phyloP scores from a whole-genome alignment of 2,797 vertebrate genomes.

The Coracias cyanogaster region DNA sequence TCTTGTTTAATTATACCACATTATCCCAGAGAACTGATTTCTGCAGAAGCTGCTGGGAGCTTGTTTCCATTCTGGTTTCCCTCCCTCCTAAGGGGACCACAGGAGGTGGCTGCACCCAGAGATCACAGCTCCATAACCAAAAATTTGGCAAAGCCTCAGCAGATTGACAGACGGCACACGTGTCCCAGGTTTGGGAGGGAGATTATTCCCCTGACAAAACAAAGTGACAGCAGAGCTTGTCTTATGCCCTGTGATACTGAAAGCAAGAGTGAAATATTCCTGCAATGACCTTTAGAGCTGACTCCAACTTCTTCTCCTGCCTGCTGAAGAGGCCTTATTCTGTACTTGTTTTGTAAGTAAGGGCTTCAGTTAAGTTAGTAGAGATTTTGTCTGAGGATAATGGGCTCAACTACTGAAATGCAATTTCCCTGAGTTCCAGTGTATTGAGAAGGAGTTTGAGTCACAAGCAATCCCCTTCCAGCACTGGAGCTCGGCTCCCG shows the following conservation, averaged over 20 bases:
- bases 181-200: background rate
- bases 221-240: background rate
- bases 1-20: background rate
- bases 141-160: background rate
- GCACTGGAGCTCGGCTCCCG: rapidly evolving
- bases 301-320: background rate
- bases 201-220: background rate
- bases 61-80: background rate
- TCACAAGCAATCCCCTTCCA: background rate
- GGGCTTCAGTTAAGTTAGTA: background rate
- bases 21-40: background rate
- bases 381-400: slow-evolving; percentile 27
- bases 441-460: background rate
- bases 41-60: background rate
- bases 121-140: background rate
- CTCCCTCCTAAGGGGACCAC: background rate
- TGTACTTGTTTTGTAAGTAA: background rate
- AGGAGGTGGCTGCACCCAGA: background rate
- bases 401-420: background rate
- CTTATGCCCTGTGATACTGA: background rate
- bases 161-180: background rate
- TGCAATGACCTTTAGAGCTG: background rate
- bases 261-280: background rate
- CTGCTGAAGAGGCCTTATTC: background rate
- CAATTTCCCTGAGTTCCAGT: background rate